Base-by-base conservation (phyloP, 2,888 invertebrate genomes). In the Cosmorhoe ocellata region DNA sequence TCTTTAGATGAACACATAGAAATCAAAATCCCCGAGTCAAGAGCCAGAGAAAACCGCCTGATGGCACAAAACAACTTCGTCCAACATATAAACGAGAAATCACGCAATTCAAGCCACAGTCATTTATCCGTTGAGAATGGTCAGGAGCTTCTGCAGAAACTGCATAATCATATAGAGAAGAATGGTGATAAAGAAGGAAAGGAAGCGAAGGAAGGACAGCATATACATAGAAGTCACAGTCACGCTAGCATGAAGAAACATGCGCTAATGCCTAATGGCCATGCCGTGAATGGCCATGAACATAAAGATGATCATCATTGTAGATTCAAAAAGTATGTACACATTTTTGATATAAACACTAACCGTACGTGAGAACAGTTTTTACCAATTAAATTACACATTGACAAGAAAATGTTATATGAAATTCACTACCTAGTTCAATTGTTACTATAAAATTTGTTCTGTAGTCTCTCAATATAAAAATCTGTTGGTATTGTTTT, bases 1-100 rank as follows among this genome's bases (percentile, higher is more conserved):
- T 93, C 93, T 0, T 70, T 89, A 49, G 91, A 91, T 62, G 91
- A 92, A 51, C 92, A 93, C 66, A 92, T 92, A 27, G 92, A 92
- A 65, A 92, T 92, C 65, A 91, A 91, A 59, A 91, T 82, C 84
- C 94, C 72, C 60, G 92, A 83, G 64, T 69, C 90, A 0, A 77
- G 90, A 60, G 90, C 71, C n/a, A 70, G 84, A 53, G 91, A 91
- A 54, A 91, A 91, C 69, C 72, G 91, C 14, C 71, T 88, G 1
- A 84, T 91, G 84, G 90, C 90, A 0, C 84, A 90, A 48, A 89
- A 76, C 58, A 89, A 90, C 61, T 90, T 89, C 62, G 77, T 89
- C 1, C 87, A 90, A 33, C 80, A 88, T 63, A 79, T 90, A 41
- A 90, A 88, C 47, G 90, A 90, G 58, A 88, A 81, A 61, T 69